Conservation (phyloP, 2,797 vertebrate species). For the Megaceryle alcyon region DNA sequence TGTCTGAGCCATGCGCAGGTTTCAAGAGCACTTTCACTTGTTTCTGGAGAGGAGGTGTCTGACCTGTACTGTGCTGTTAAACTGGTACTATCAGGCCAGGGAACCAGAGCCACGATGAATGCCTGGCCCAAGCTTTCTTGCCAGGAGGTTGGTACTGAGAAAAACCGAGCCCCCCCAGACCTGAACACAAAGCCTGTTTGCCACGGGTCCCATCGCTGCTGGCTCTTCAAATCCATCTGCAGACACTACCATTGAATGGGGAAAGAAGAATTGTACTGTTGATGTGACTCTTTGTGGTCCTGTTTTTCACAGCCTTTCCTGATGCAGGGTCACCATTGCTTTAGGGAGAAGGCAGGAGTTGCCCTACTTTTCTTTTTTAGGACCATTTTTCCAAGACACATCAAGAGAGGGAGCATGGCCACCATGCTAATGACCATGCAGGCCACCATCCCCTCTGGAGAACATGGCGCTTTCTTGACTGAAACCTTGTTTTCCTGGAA, state of each 20-base stretch:
- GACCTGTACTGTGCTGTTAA: neutral
- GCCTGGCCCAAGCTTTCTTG: neutral
- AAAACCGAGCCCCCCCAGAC: neutral
- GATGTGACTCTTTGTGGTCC: rapidly evolving
- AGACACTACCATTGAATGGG: neutral
- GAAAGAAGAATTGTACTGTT: neutral
- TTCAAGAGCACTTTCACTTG: neutral
- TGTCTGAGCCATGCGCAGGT: neutral
- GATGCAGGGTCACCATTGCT: neutral
- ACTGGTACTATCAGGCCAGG: neutral
- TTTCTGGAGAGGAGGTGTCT: neutral
- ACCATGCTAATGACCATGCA: too few species aligned
- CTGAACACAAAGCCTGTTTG: neutral
- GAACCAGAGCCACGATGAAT: neutral
- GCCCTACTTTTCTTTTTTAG: neutral
- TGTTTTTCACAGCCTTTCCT: neutral
- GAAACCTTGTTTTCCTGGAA: neutral
- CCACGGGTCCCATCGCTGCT: neutral
- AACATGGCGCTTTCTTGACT: neutral
- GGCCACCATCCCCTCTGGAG: neutral
- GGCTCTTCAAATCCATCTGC: neutral
- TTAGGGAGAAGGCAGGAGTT: neutral
- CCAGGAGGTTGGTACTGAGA: neutral
- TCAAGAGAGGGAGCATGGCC: neutral
- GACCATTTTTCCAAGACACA: neutral